Percentiles rank a stretch among this genome's conserved stretches.
Conservation (phyloP, 2,888 invertebrate genomes). For the Xanthia togata region DNA sequence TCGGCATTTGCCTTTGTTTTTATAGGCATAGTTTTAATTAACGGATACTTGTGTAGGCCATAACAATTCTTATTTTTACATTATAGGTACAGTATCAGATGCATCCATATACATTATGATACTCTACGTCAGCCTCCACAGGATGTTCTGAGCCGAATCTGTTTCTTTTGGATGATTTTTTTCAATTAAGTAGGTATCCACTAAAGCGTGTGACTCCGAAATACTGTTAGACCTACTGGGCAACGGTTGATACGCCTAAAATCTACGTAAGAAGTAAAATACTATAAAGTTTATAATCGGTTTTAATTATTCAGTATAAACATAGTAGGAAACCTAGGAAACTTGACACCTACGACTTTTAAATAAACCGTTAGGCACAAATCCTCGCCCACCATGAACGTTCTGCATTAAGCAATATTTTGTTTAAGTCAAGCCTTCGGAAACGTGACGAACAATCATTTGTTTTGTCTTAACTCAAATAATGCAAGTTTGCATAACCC, state of each 20-base stretch:
- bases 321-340: constrained; percentile 45
- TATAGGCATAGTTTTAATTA: constrained; percentile 33
- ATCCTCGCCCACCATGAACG: constrained; percentile 49
- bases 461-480: constrained; percentile 76
- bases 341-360: constrained; percentile 47
- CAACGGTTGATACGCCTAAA: neutral
- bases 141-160: neutral
- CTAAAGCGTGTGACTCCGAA: neutral
- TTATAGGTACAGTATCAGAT: neutral
- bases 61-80: neutral
- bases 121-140: no score
- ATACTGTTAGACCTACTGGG: neutral
- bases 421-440: constrained; percentile 68
- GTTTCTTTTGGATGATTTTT: no score
- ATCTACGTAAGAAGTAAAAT: neutral
- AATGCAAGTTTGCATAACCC: constrained; percentile 77
- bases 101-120: no score
- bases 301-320: constrained; percentile 34
- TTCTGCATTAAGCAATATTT: constrained; percentile 69
- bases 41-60: constrained; percentile 38
- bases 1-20: constrained; percentile 49
- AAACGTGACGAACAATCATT: constrained; percentile 73
- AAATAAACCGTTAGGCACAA: constrained; percentile 38
- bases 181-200: neutral
- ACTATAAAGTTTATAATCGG: neutral